Conservation (phyloP, 2,113 vertebrate species). For the Platysteira castanea region DNA sequence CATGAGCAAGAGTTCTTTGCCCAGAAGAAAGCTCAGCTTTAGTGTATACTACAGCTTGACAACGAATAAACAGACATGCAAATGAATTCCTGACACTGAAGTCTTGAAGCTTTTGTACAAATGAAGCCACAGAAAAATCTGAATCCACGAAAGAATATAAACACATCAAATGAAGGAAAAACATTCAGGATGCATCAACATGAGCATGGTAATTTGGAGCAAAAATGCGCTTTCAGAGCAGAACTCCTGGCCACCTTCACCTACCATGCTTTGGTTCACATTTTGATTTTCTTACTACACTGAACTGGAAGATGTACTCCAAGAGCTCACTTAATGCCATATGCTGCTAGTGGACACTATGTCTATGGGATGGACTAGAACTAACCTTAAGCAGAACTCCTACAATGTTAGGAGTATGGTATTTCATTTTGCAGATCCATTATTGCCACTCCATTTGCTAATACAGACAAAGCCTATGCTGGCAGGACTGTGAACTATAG, state of each 20-base stretch:
- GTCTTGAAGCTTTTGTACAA: not conserved
- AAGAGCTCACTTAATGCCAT: not conserved
- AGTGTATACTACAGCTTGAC: not conserved
- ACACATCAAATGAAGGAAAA: not conserved
- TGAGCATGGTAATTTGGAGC: not conserved
- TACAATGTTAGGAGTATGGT: not conserved
- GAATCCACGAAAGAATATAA: not conserved
- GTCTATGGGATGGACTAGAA: not conserved
- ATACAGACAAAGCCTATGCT: not conserved
- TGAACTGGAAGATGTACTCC: not conserved
- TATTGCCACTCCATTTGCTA: not conserved
- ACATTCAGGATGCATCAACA: not conserved
- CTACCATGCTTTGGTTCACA: not conserved
- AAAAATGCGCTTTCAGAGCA: not conserved
- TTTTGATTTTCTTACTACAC: not conserved
- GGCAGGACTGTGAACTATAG: not conserved
- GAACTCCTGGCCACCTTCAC: not conserved
- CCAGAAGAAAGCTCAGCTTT: not conserved
- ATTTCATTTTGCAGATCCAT: not conserved
- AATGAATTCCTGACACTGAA: not conserved
- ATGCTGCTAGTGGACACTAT: not conserved
- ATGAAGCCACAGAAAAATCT: not conserved
- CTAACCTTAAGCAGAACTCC: not conserved
- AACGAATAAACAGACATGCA: not conserved
- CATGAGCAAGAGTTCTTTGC: not conserved